Evolutionary conservation across 2,888 invertebrate genomes (phyloP).

Genomic region (Chloromyia formosa): DNA sequence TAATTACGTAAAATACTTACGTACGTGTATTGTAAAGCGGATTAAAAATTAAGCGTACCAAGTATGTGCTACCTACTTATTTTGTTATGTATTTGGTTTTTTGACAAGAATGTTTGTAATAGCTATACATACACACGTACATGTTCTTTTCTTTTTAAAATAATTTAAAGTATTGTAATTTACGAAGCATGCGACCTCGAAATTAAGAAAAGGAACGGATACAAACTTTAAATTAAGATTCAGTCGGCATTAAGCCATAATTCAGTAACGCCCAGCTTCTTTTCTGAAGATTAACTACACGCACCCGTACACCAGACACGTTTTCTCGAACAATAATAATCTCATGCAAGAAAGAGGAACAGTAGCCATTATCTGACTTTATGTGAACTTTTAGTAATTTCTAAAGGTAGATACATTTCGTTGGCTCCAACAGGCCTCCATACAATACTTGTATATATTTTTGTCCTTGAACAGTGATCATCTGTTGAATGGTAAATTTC

Average conservation of each 20-base stretch:
- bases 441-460: not conserved
- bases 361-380: constrained; percentile 10
- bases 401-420: not conserved
- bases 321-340: not conserved
- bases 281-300: not conserved
- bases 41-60: too few species aligned
- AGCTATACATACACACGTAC: too few species aligned
- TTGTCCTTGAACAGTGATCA: not conserved
- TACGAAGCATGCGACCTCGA: not conserved
- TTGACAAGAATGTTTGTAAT: too few species aligned
- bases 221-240: not conserved
- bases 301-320: not conserved
- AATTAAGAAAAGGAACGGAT: not conserved
- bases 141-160: too few species aligned
- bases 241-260: constrained; percentile 6
- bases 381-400: constrained; percentile 8
- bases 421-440: not conserved
- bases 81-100: too few species aligned
- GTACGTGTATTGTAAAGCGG: too few species aligned
- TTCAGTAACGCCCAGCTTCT: not conserved
- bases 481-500: not conserved
- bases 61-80: too few species aligned
- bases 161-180: not conserved
- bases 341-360: not conserved
- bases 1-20: too few species aligned